Evolutionary conservation across 2,888 invertebrate species (phyloP).

Genomic region (Phengaris alcon): DNA sequence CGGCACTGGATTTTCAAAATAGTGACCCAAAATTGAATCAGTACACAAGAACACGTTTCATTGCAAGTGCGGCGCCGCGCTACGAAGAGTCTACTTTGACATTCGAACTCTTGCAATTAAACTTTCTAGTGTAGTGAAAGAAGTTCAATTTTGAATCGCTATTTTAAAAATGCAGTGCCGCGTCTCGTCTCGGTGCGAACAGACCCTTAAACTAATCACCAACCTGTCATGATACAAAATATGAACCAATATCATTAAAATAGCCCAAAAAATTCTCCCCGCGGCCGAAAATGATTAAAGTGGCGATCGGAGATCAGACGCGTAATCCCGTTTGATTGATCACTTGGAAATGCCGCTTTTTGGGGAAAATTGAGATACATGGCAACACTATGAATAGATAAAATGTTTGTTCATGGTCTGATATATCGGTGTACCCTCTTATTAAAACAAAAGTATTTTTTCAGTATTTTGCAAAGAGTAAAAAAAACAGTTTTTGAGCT

Average conservation of each 20-base stretch:
- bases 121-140: too few relatives aligned
- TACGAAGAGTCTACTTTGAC: too few relatives aligned
- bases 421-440: not conserved
- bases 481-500: not conserved
- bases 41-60: too few relatives aligned
- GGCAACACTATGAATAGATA: conserved; percentile 44
- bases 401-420: conserved; percentile 39
- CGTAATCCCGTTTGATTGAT: conserved; percentile 71
- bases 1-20: too few relatives aligned
- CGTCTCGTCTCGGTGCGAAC: not conserved
- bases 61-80: too few relatives aligned
- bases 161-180: too few relatives aligned
- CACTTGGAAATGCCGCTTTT: conserved; percentile 62
- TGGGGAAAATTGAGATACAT: conserved; percentile 52
- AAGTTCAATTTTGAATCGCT: too few relatives aligned
- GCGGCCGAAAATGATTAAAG: conserved; percentile 59
- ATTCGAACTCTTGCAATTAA: too few relatives aligned
- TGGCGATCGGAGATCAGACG: conserved; percentile 48
- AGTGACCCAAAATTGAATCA: too few relatives aligned
- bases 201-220: not conserved
- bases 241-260: conserved; percentile 11
- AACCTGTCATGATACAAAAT: conserved; percentile 5
- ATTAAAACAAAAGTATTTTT: conserved; percentile 19
- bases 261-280: conserved; percentile 32
- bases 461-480: not conserved